Base-by-base conservation (phyloP, 2,113 vertebrate species). In the Mesembrinibis cayennensis region DNA sequence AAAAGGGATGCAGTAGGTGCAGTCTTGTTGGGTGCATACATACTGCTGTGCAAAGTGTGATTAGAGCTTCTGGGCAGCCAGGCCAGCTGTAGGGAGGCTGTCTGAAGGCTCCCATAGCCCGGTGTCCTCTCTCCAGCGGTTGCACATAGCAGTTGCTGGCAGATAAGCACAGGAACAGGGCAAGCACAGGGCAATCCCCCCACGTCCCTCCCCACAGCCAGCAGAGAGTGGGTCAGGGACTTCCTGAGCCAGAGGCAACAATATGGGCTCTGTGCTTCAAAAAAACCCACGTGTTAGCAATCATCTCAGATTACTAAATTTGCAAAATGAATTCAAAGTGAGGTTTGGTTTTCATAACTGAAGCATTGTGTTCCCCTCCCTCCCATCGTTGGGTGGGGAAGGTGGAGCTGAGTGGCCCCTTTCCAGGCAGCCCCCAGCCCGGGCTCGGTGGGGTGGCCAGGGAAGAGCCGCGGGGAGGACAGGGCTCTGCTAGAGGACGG, bases 401-500 rank as follows among this genome's bases (percentile, higher is more conserved):
- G 92, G 66, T 69, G 70, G 44, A 90, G 74, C 82, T 53, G 49
- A 30, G 85, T 34, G 45, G 36, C 38, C 53, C 22, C 49, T 67
- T 74, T 69, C 77, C 73, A 89, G 84, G 49, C 89, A 92, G 71
- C 40, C 21, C 15, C 53, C 59, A 63, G 34, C 65, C 36, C 0
- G 0, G 42, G 21, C 34, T 94, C 9, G 0, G 38, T 45, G 52
- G 55, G 38, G 50, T 71, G 61, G 52, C 53, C 0, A 0, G 12
- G 47, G 40, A 22, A 67, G 19, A 82, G 56, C 42, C 2, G 0
- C 1, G 1, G 58, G 67, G 27, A 66, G 50, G 19, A 73, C 40
- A 15, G 42, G 25, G 45, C 1, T 1, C 72, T 91, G 82, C 58
- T 78, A 18, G 22, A 78, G 36, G 36, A 69, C 0, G 0, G 1